Evolutionary conservation across 2,888 invertebrate species (phyloP), one percentile per base, ranked within the genome.

Genomic region (Polymixis lichenea): DNA sequence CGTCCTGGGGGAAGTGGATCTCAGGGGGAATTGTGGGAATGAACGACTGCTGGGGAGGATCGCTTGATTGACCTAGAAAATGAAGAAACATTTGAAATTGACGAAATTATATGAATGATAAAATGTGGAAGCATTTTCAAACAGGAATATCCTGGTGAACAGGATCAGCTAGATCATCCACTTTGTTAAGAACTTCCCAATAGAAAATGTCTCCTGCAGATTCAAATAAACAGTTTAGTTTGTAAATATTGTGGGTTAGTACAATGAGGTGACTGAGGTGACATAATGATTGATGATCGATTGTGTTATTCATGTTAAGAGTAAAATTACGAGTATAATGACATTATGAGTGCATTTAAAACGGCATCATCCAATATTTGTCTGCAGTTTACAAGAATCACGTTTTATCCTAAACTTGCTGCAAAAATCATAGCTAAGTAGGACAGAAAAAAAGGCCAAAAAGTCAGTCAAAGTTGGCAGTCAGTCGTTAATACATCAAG

Each of bases 11-110:
- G 83, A 92, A 95, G 15, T 92, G 93, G 64, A 95, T 93, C 58
- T 93, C 95, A 51, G 96, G 95, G n/a, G 94, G 93, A 74, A 96
- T 89, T 0, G 97, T 97, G n/a, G 96, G 96, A 28, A 97, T 81
- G 92, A 96, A 95, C 43, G 89, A 76, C 49, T 92, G 91, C 25
- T 88, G 82, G 25, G 91, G 88, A 11, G 88, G 82, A 6, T 89
- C 90, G 72, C 91, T 79, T 55, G 88, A 77, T 78, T 90, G 91
- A 86, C 93, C 95, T 95, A 92, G 61, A 93, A 94, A 67, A 75
- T 72, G 0, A 25, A 74, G 6, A 71, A 51, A 22, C 1, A 22
- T 28, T 75, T 72, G n/a, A 2, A 68, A 32, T 0, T n/a, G 7
- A 28, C 8, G 43, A 53, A 61, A 32, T 15, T 68, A 25, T 32